Percentiles rank a stretch among this genome's conserved stretches.
Conservation (phyloP, 2,888 invertebrate species). For the Synanthedon myopaeformis region DNA sequence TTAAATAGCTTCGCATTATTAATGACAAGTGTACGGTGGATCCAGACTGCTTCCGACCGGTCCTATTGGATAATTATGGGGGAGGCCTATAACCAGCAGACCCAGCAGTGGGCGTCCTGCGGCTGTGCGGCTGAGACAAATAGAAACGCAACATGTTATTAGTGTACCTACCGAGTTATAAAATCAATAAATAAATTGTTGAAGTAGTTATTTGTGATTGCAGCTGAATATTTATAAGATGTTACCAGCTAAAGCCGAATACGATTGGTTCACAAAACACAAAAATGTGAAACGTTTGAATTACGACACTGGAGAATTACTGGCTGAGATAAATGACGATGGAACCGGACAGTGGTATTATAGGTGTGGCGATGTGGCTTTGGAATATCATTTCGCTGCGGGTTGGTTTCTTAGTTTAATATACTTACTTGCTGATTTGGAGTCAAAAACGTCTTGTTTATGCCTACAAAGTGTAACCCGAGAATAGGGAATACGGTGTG, state of each 20-base stretch:
- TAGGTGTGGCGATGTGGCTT: slow-evolving; percentile 30
- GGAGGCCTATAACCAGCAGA: no score
- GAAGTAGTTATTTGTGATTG: slow-evolving; percentile 10
- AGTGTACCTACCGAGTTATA: no score
- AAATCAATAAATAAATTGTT: neutral
- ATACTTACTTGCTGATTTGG: no score
- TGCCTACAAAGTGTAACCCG: no score
- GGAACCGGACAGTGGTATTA: slow-evolving; percentile 35
- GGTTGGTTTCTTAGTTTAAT: no score
- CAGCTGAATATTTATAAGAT: slow-evolving; percentile 44
- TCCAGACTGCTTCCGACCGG: no score
- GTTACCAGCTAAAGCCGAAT: slow-evolving; percentile 19
- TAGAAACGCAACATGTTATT: neutral
- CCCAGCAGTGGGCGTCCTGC: no score
- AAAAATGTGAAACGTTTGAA: slow-evolving; percentile 12
- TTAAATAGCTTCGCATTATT: no score
- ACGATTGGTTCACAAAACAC: slow-evolving; percentile 32
- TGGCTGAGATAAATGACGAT: slow-evolving; percentile 26
- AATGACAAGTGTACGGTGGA: no score
- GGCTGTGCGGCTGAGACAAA: neutral
- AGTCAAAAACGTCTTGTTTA: no score
- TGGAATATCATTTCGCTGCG: slow-evolving; percentile 27
- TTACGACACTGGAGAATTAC: slow-evolving; percentile 28
- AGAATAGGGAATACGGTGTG: no score
- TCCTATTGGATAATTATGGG: no score